Percentiles rank a stretch among this genome's conserved stretches.
phyloP scores from a whole-genome alignment of 2,888 invertebrate species.

The Lithosia quadra region DNA sequence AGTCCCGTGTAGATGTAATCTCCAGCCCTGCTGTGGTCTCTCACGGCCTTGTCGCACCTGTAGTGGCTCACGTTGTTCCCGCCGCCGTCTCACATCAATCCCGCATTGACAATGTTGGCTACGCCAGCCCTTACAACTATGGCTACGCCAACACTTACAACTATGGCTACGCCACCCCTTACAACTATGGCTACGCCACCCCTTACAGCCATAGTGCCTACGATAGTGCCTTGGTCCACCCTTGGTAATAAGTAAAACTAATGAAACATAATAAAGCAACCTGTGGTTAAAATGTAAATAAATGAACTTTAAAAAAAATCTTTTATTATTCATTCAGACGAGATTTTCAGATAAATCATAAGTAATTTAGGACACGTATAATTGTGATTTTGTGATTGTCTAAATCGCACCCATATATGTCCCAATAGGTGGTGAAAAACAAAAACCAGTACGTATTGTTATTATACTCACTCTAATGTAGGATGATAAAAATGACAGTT shows the following conservation, averaged over 20 bases:
- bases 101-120: no score
- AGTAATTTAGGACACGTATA: no score
- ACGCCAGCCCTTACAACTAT: not conserved
- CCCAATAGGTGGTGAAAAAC: no score
- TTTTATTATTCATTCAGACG: not conserved
- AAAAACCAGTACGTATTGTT: no score
- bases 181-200: not conserved
- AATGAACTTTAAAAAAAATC: not conserved
- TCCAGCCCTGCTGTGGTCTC: slow-evolving; percentile 58
- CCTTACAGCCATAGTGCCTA: not conserved
- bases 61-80: slow-evolving; percentile 61
- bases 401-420: no score
- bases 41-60: slow-evolving; percentile 51
- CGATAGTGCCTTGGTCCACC: no score
- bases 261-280: not conserved
- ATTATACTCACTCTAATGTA: no score
- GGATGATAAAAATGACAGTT: no score
- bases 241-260: not conserved
- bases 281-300: not conserved
- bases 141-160: slow-evolving; percentile 54
- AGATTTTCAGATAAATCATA: no score
- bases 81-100: slow-evolving; percentile 44
- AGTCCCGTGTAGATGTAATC: slow-evolving; percentile 63
- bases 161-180: slow-evolving; percentile 33
- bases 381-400: no score